Conservation (phyloP, 2,888 invertebrate genomes). For the Cheiracanthium punctorium region DNA sequence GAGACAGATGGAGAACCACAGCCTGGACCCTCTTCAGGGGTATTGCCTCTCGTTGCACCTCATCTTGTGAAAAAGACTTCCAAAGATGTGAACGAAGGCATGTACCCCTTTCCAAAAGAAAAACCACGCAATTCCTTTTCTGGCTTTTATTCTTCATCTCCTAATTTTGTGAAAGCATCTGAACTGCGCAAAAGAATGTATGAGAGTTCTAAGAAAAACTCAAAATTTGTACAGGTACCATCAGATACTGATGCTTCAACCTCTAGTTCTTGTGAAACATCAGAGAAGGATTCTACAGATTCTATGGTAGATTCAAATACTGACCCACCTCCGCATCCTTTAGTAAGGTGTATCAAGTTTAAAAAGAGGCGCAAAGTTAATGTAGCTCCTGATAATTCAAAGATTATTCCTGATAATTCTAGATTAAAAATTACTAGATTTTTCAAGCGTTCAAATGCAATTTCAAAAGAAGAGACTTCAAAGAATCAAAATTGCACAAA, state of each 20-base stretch:
- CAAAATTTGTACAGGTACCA: too few relatives aligned
- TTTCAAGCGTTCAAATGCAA: neutral
- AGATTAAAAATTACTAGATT: constrained; percentile 2
- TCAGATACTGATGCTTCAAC: too few relatives aligned
- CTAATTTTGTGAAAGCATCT: constrained; percentile 26
- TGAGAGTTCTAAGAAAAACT: too few relatives aligned
- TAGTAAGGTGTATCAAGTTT: neutral
- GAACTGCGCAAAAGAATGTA: neutral
- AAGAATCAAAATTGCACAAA: neutral
- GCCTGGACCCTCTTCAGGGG: neutral
- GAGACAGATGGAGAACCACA: neutral
- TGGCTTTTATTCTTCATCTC: constrained; percentile 12
- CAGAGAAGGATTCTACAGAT: neutral
- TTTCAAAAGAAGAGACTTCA: neutral
- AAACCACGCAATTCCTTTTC: neutral
- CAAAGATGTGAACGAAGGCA: constrained; percentile 15
- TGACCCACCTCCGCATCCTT: neutral
- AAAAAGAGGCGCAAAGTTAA: too few relatives aligned
- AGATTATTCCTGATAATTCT: neutral
- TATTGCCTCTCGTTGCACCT: constrained; percentile 5
- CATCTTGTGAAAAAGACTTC: constrained; percentile 12
- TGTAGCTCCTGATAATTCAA: too few relatives aligned
- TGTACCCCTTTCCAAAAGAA: neutral
- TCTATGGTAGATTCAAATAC: neutral
- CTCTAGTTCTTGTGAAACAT: neutral